These are phyloP conservation scores for Druceiella hillmani DNA, from an alignment of 2,888 invertebrate species.

Conservation along the genomic window DNA sequence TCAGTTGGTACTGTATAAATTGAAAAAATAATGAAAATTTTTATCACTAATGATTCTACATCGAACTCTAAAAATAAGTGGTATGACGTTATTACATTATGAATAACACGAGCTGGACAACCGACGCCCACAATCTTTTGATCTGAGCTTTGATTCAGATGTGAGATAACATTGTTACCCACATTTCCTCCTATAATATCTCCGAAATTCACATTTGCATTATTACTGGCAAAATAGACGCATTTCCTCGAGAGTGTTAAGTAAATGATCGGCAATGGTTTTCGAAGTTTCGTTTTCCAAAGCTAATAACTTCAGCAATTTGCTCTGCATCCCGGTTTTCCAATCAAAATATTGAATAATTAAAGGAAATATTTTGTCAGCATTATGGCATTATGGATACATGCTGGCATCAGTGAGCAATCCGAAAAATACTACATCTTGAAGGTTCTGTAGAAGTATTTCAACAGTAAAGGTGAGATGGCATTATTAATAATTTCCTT, in stretches of 20 bases:
- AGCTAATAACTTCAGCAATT: slow-evolving; percentile 9
- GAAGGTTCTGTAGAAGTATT: slow-evolving; percentile 1
- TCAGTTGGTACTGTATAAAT: too few species aligned
- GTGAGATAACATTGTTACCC: too few species aligned
- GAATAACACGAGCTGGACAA: slow-evolving; percentile 1
- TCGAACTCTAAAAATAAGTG: background rate
- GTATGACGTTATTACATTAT: too few species aligned
- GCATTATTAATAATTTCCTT: too few species aligned
- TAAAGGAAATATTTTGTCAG: slow-evolving; percentile 3
- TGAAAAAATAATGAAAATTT: too few species aligned
- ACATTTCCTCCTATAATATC: too few species aligned
- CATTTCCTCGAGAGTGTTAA: too few species aligned
- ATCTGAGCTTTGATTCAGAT: too few species aligned
- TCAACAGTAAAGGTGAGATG: background rate
- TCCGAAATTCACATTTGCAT: too few species aligned
- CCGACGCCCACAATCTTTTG: slow-evolving; percentile 1
- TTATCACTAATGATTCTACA: slow-evolving; percentile 3
- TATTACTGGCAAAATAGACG: too few species aligned
- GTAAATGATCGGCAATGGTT: too few species aligned
- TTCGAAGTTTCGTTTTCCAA: slow-evolving; percentile 10
- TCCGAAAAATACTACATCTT: slow-evolving; percentile 2
- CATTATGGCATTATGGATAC: too few species aligned
- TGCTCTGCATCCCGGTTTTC: slow-evolving; percentile 4
- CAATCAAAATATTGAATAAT: slow-evolving; percentile 4
- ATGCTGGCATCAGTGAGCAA: slow-evolving; percentile 1